Evolutionary conservation across 2,888 invertebrate species (phyloP).

Genomic region (Thysanoteuthis rhombus): DNA sequence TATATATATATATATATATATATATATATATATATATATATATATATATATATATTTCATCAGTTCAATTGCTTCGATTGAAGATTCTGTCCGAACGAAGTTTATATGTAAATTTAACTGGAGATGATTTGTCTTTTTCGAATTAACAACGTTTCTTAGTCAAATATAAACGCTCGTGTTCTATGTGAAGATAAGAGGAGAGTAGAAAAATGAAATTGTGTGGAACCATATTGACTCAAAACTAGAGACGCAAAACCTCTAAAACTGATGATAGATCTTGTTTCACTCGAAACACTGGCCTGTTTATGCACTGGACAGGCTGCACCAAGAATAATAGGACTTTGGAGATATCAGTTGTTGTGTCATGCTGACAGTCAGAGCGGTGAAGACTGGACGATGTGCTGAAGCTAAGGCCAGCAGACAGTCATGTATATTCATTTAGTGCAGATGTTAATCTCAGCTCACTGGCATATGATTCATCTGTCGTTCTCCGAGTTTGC

Average conservation of each 20-base stretch:
- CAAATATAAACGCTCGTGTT: background rate
- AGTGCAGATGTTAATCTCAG: background rate
- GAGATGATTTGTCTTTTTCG: background rate
- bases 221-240: background rate
- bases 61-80: background rate
- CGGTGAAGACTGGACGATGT: background rate
- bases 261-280: background rate
- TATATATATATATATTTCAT: background rate
- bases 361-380: background rate
- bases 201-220: background rate
- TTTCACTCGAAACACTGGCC: background rate
- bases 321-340: background rate
- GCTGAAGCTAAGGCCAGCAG: background rate
- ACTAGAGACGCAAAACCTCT: background rate
- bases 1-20: constrained; percentile 12
- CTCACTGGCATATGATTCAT: background rate
- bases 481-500: background rate
- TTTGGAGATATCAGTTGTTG: background rate
- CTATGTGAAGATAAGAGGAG: background rate
- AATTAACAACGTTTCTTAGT: background rate
- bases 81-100: background rate
- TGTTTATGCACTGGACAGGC: background rate
- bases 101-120: background rate
- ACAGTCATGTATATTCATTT: background rate
- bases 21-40: background rate